Evolutionary conservation across 2,113 vertebrate genomes (phyloP), one percentile per base, ranked within the genome.

Genomic region (Otus sunia): DNA sequence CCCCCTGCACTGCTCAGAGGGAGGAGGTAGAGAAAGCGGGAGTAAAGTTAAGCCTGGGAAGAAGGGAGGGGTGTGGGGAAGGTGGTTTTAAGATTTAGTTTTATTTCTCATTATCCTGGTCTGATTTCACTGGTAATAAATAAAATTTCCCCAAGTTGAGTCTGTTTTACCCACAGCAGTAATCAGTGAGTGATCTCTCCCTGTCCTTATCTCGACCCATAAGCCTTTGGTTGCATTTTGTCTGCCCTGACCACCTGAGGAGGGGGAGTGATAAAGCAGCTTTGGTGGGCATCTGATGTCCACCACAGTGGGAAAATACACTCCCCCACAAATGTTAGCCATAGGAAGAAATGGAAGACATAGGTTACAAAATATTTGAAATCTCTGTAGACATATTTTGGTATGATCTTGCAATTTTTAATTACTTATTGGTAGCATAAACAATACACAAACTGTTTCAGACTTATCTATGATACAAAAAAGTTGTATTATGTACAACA

Each of bases 1-100:
- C 12, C n/a, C 41, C 0, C 0, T 58, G 12, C 27, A 30, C 49
- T 77, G 21, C 72, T 71, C 30, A 4, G 5, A 11, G 4, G 7
- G 5, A 84, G n/a, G 6, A 56, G 25, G 21, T 22, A 63, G 41
- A 71, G 21, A 77, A 84, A 50, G 63, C 14, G 36, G 49, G n/a
- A 56, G 30, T 49, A 26, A 49, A 55, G 11, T 69, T 62, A 41
- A 22, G 22, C 62, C 36, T 30, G 30, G 15, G 29, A 53, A 47
- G 45, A 74, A 67, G 39, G 34, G 14, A 79, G 18, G 11, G 11
- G 25, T 15, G 12, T 8, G 20, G 16, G 16, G 19, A 52, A 72
- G 16, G 15, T 45, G 23, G 10, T 47, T 47, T 47, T 47, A 47
- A 47, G 45, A 47, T 47, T 47, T 47, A 47, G 45, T 47, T 47